Conservation (phyloP, 2,888 invertebrate genomes). For the Diaperis boleti region DNA sequence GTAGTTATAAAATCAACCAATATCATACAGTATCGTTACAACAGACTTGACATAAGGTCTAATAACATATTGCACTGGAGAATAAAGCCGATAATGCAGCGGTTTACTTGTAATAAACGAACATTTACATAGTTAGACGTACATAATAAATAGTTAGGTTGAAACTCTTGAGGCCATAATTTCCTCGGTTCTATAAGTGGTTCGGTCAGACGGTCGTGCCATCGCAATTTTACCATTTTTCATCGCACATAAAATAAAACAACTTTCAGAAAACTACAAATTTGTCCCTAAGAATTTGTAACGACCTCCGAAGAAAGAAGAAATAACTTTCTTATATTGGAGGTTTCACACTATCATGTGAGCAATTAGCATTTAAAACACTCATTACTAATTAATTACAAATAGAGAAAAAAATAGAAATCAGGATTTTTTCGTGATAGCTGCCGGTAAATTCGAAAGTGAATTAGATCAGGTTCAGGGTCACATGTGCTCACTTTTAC, state of each 20-base stretch:
- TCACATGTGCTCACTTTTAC: conserved; percentile 35
- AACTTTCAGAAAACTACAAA: neutral
- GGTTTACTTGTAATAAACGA: neutral
- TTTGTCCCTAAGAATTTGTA: neutral
- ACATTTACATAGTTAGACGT: neutral
- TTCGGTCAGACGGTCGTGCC: neutral
- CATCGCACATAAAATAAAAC: neutral
- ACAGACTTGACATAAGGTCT: neutral
- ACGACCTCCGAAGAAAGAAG: neutral
- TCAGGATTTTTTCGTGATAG: conserved; percentile 3
- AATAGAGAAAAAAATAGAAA: conserved; percentile 2
- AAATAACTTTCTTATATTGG: neutral
- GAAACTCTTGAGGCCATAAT: neutral
- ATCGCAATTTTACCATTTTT: neutral
- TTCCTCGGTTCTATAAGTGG: neutral
- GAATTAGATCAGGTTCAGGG: conserved; percentile 44
- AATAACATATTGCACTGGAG: neutral
- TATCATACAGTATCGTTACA: neutral
- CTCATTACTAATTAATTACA: conserved; percentile 1
- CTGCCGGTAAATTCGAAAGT: conserved; percentile 40
- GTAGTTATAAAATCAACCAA: neutral
- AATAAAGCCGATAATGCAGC: neutral
- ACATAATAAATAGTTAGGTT: neutral
- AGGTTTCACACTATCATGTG: no score
- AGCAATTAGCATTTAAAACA: conserved; percentile 1